phyloP scores from a whole-genome alignment of 2,797 vertebrate genomes.

The Nothura maculosa region DNA sequence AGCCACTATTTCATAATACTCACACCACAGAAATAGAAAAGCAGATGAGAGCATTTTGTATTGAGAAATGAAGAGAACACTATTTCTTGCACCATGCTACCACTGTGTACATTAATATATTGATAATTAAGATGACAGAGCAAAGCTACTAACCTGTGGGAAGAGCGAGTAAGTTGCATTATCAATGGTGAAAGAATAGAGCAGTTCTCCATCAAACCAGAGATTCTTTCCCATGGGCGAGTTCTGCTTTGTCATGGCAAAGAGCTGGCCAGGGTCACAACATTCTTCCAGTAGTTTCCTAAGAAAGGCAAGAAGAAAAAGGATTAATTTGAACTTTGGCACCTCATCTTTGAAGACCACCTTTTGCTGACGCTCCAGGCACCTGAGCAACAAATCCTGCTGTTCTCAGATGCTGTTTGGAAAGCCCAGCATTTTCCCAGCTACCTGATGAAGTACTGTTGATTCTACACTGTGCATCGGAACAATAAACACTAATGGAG shows the following conservation, averaged over 20 bases:
- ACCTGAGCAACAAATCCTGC: background rate
- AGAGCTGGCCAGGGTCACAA: slow-evolving; percentile 90
- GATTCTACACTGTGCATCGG: background rate
- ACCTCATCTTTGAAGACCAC: rapidly evolving
- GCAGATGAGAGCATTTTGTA: background rate
- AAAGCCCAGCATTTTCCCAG: background rate
- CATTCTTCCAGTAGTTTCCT: slow-evolving; percentile 93
- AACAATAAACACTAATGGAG: background rate
- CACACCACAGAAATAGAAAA: background rate
- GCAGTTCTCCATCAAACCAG: slow-evolving; percentile 96
- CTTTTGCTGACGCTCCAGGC: background rate
- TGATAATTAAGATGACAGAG: background rate
- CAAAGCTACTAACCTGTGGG: slow-evolving; percentile 85
- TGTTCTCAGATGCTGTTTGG: background rate
- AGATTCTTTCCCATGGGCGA: slow-evolving; percentile 93
- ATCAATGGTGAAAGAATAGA: slow-evolving; percentile 93
- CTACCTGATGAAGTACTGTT: rapidly evolving
- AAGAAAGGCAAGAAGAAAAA: slow-evolving; percentile 8
- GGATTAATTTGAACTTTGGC: background rate
- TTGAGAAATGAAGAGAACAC: background rate
- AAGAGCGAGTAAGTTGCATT: slow-evolving; percentile 92
- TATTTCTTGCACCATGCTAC: background rate
- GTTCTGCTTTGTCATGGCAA: slow-evolving; percentile 93
- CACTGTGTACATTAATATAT: background rate
- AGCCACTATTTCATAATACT: background rate